Percentiles rank a stretch among this genome's conserved stretches.
Conservation (phyloP, 2,797 vertebrate species). For the Phrynocephalus vlangalii region DNA sequence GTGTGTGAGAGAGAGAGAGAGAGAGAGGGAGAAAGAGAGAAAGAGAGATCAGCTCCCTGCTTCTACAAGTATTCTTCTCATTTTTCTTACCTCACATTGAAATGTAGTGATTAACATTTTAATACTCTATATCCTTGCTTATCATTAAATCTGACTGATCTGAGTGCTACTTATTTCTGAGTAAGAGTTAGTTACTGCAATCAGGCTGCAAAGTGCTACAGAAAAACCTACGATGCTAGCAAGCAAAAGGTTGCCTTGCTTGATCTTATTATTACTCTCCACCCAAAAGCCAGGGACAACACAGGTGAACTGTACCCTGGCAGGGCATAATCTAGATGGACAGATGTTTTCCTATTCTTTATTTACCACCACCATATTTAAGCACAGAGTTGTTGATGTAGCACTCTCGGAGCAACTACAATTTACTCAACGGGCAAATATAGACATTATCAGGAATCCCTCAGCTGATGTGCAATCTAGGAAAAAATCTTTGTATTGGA, state of each 20-base stretch:
- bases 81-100: too few relatives aligned
- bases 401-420: constrained; percentile 60
- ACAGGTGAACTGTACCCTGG: constrained; percentile 24
- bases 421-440: constrained; percentile 54
- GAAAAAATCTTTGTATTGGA: too few relatives aligned
- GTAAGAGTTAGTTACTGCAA: not conserved
- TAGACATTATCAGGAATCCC: constrained; percentile 52
- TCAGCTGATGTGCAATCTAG: constrained; percentile 1
- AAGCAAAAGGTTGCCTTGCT: constrained; percentile 9
- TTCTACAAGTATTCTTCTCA: not conserved
- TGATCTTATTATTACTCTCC: not conserved
- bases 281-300: not conserved
- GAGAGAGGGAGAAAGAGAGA: too few relatives aligned
- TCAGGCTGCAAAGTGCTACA: not conserved
- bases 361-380: constrained; percentile 71
- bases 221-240: not conserved
- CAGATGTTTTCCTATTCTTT: constrained; percentile 55
- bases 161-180: not conserved
- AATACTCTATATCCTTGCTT: not conserved
- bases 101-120: not conserved
- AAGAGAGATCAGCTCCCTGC: not conserved
- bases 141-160: not conserved
- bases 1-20: too few relatives aligned
- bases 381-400: constrained; percentile 56
- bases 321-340: constrained; percentile 39